Base-by-base conservation (phyloP, 92 coral and sea anemone genomes). In the Paramuricea clavata region DNA sequence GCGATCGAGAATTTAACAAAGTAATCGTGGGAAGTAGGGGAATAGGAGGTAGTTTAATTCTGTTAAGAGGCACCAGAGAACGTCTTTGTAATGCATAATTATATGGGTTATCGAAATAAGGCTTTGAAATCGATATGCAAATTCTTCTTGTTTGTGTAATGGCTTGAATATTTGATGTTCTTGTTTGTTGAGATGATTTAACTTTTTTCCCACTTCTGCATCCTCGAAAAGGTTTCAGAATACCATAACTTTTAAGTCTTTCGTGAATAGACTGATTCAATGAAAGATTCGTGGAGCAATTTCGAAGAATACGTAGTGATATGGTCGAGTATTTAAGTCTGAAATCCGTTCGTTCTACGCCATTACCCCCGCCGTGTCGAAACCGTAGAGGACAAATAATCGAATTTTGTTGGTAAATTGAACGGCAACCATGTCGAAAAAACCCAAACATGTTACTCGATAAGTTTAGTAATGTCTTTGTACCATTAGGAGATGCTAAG, bases 221-320 rank as follows among this genome's bases (percentile, higher is more conserved):
- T 6, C 74, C 42, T 28, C 35, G 74, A 67, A 67, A 67, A 1
- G 74, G 39, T 2, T 67, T 67, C 33, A 67, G 26, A 67, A 67
- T 67, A 3, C 52, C 52, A 36, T 9, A 36, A 70, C 15, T 36
- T 70, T 70, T 70, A 7, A 70, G 39, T 70, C 8, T 70, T 70
- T 7, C 19, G 30, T 3, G 33, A 1, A 49, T 70, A 1, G 47
- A 70, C 76, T 7, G 49, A 23, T 39, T 9, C 10, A 70, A 5
- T 16, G 25, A 34, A 2, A 19, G 9, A 3, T 19, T 70, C 52
- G 21, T 70, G 41, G 50, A 70, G 26, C 8, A 34, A 33, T 70
- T 70, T 70, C 76, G 76, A 70, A 70, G 76, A 16, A 49, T 36
- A 70, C 76, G 76, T 36, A 70, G 76, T 39, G 33, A 11, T 70